Base-by-base conservation (phyloP, 1,140 invertebrate genomes). In the Trichonephila inaurata region DNA sequence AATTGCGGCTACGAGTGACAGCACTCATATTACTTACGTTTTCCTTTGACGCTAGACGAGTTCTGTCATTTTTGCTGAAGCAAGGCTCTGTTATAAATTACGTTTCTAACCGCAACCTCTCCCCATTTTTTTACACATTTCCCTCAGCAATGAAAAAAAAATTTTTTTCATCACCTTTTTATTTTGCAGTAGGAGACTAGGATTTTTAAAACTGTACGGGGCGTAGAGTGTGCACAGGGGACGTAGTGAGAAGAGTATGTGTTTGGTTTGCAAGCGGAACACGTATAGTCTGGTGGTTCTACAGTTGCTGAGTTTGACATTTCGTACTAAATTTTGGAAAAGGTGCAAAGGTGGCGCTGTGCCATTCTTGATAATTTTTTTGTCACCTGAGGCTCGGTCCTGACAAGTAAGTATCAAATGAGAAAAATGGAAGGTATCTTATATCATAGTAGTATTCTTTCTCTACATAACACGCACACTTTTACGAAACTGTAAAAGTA, bases 61-160 rank as follows among this genome's bases (percentile, higher is more conserved):
- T 92, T 92, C 85, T 92, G 90, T 92, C 90, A 85, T 92, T 92
- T 92, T 58, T 92, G 90, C 90, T 92, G 90, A 92, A 85, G 90
- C 90, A 85, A 92, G 90, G 90, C 40, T 5, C 24, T 87, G 82
- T 92, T 87, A 92, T 87, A 92, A 92, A 92, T 92, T 66, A 92
- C 91, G 66, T 18, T 21, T 66, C 21, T 58, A 69, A 21, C 44
- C 61, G 10, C 51, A 58, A 51, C n/a, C 16, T 1, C 33, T 16
- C 60, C 61, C 81, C 24, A n/a, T 14, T 51, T 81, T 60, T 81
- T 82, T 18, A 19, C 51, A 4, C 16, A 77, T 28, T 33, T 33
- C 28, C 14, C 28, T 33, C 28, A 33, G 69, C 69, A 16, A 69
- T 33, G 33, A 77, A 77, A 77, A 77, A 18, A 77, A 33, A 40